A percentile compares a stretch with the other conserved stretches of the same genome.
phyloP scores from a whole-genome alignment of 64 coral and sea anemone species.

The Astreopora myriophthalma region DNA sequence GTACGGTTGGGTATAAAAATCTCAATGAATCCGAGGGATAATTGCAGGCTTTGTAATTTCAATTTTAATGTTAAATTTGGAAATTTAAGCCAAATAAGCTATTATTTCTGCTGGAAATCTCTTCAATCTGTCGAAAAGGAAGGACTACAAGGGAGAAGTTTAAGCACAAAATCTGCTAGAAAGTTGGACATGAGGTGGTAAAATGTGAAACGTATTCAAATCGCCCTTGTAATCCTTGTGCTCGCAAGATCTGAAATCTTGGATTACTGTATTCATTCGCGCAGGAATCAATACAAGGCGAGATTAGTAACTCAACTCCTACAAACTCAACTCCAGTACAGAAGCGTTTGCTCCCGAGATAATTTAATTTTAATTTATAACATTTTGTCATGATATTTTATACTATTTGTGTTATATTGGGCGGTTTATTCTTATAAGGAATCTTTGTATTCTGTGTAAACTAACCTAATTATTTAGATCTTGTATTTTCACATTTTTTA shows the following conservation, averaged over 20 bases:
- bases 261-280: neutral
- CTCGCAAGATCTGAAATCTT: conserved; percentile 1
- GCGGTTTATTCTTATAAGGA: too few relatives aligned
- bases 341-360: too few relatives aligned
- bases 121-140: conserved; percentile 1
- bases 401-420: too few relatives aligned
- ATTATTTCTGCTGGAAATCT: neutral
- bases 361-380: too few relatives aligned
- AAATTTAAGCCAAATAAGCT: neutral
- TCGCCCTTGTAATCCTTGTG: conserved; percentile 10
- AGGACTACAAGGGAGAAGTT: neutral
- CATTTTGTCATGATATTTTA: too few relatives aligned
- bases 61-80: conserved; percentile 16
- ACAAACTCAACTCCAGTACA: too few relatives aligned
- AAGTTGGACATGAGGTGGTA: neutral
- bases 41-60: neutral
- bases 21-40: neutral
- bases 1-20: too few relatives aligned
- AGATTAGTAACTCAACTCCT: neutral
- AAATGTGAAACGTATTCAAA: conserved; percentile 10
- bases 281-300: too few relatives aligned
- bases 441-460: too few relatives aligned
- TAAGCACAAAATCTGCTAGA: neutral
- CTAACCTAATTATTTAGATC: too few relatives aligned
- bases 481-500: too few relatives aligned